These are phyloP conservation scores for Onthophagus taurus DNA, from an alignment of 1,140 invertebrate genomes.

Conservation along the genomic window DNA sequence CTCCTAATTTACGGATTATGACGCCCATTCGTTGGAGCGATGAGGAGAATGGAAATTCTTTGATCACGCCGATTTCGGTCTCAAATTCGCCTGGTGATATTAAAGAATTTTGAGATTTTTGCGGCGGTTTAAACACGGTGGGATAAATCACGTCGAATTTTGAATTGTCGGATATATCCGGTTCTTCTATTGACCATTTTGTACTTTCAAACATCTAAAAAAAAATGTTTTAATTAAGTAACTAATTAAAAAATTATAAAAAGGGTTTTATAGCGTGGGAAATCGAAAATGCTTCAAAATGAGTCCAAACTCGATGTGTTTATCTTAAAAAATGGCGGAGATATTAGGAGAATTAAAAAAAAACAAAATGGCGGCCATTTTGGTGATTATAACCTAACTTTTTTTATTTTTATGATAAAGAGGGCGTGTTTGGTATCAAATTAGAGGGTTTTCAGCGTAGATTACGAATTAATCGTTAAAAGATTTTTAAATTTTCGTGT, in stretches of 20 bases:
- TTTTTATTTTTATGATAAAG: no score
- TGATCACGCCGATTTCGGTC: constrained; percentile 69
- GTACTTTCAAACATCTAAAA: constrained; percentile 71
- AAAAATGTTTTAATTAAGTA: constrained; percentile 38
- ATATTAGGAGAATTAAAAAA: no score
- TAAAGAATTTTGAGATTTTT: constrained; percentile 17
- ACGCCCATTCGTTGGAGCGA: constrained; percentile 86
- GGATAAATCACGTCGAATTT: constrained; percentile 72
- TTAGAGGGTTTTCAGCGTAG: no score
- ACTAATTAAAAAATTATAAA: not conserved
- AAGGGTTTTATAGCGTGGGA: not conserved
- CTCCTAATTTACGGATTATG: constrained; percentile 61
- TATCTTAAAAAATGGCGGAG: no score
- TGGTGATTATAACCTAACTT: no score
- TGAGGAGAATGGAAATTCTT: constrained; percentile 91
- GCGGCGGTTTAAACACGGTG: constrained; percentile 61
- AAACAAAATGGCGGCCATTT: no score
- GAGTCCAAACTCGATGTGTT: no score
- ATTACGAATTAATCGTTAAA: no score
- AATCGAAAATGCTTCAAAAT: no score
- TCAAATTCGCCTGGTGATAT: constrained; percentile 10
- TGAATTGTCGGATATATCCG: constrained; percentile 51
- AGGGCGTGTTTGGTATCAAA: no score
- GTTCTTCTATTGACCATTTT: constrained; percentile 66
- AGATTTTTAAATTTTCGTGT: no score